Percentiles rank a stretch among this genome's conserved stretches.
These are phyloP conservation scores for Todiramphus saurophagus DNA, from an alignment of 2,113 vertebrate genomes.

Conservation along the genomic window DNA sequence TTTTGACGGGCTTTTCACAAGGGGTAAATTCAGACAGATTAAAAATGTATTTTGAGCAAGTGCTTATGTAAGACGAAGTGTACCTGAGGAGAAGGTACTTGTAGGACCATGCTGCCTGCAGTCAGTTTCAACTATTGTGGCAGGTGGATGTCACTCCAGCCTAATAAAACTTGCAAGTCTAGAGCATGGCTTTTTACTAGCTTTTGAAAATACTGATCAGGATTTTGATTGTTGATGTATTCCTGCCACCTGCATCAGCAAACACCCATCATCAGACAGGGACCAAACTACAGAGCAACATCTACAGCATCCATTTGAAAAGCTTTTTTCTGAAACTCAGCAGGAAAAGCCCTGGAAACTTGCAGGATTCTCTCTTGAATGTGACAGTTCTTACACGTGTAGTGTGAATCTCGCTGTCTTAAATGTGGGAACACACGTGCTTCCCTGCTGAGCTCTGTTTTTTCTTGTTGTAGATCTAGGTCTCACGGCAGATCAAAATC, in stretches of 20 bases:
- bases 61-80: not conserved
- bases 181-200: not conserved
- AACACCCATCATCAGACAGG: not conserved
- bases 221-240: not conserved
- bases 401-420: not conserved
- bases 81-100: not conserved
- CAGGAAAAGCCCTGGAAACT: not conserved
- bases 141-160: not conserved
- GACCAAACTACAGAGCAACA: not conserved
- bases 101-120: not conserved
- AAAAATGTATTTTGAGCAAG: not conserved
- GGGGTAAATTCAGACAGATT: not conserved
- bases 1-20: not conserved
- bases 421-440: fast-evolving
- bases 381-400: not conserved
- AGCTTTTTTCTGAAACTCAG: not conserved
- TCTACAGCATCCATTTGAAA: not conserved
- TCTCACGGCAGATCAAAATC: constrained; percentile 68
- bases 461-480: constrained; percentile 33
- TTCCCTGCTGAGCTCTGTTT: not conserved
- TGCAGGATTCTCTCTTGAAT: not conserved
- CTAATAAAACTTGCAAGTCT: not conserved
- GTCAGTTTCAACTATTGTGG: not conserved
- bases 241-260: not conserved
- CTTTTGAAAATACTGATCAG: not conserved